Evolutionary conservation across 2,888 invertebrate genomes (phyloP).

Genomic region (Microchrysa polita): DNA sequence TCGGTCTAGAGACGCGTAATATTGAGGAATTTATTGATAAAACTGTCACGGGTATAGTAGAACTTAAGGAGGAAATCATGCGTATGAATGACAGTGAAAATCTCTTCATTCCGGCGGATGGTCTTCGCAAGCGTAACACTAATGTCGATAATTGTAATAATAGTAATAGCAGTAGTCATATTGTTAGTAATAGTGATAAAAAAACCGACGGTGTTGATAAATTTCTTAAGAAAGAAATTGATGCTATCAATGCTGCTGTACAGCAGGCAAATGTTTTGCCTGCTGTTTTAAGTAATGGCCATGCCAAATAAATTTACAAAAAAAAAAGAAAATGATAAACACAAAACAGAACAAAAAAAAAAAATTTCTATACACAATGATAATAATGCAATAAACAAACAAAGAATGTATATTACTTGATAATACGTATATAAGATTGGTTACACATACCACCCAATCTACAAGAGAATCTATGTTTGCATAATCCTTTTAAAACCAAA

Average conservation of each 20-base stretch:
- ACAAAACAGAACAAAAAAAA: not conserved
- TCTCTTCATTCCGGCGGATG: conserved; percentile 53
- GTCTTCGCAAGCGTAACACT: conserved; percentile 60
- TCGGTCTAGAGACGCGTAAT: conserved; percentile 63
- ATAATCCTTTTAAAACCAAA: conserved; percentile 4
- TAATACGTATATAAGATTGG: conserved; percentile 10
- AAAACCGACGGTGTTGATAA: conserved; percentile 53
- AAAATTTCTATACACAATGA: conserved; percentile 36
- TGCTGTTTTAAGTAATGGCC: conserved; percentile 64
- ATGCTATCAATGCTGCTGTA: conserved; percentile 63
- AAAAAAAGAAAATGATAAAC: no score
- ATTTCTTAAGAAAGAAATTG: conserved; percentile 64
- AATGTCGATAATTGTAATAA: conserved; percentile 52
- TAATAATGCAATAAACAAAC: conserved; percentile 32
- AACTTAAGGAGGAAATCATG: conserved; percentile 64
- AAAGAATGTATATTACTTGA: conserved; percentile 20
- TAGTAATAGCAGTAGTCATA: no score
- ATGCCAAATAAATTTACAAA: conserved; percentile 61
- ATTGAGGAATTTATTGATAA: conserved; percentile 66
- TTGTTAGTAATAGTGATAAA: conserved; percentile 44
- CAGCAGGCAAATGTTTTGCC: conserved; percentile 64
- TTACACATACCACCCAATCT: no score
- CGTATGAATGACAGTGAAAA: conserved; percentile 56
- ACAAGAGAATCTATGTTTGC: conserved; percentile 19
- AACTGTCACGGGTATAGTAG: conserved; percentile 64